Evolutionary conservation across 2,888 invertebrate genomes (phyloP).

Genomic region (Hyalella azteca): DNA sequence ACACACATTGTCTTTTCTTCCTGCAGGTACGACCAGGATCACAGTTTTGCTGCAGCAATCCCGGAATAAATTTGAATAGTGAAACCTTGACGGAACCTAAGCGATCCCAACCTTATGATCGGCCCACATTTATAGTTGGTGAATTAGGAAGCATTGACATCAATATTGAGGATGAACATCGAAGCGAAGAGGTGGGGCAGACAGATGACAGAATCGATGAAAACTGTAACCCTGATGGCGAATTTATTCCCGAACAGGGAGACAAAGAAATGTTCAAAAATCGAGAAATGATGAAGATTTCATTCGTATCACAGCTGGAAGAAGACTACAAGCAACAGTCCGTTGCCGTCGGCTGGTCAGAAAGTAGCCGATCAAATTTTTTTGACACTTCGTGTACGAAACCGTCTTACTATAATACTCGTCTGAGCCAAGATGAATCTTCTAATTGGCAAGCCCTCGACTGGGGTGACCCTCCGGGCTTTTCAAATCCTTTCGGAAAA

Average conservation of each 20-base stretch:
- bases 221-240: no score
- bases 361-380: background rate
- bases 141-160: no score
- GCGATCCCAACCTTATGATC: no score
- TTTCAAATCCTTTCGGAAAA: background rate
- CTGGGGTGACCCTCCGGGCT: background rate
- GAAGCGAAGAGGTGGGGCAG: no score
- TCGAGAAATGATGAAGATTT: no score
- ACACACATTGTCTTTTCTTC: no score
- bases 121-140: no score
- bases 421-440: background rate
- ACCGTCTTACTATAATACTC: background rate
- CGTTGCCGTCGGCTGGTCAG: background rate
- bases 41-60: background rate
- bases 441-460: background rate
- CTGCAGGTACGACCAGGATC: background rate
- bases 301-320: background rate
- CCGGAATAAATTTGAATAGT: background rate
- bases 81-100: no score
- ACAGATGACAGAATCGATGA: no score
- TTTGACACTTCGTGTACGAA: background rate
- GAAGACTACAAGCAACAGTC: constrained; percentile 11
- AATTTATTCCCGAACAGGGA: no score
- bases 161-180: no score
- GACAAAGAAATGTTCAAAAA: no score